Percentiles rank a stretch among this genome's conserved stretches.
Conservation (phyloP, 2,888 invertebrate genomes). For the Drosophila barbarae region DNA sequence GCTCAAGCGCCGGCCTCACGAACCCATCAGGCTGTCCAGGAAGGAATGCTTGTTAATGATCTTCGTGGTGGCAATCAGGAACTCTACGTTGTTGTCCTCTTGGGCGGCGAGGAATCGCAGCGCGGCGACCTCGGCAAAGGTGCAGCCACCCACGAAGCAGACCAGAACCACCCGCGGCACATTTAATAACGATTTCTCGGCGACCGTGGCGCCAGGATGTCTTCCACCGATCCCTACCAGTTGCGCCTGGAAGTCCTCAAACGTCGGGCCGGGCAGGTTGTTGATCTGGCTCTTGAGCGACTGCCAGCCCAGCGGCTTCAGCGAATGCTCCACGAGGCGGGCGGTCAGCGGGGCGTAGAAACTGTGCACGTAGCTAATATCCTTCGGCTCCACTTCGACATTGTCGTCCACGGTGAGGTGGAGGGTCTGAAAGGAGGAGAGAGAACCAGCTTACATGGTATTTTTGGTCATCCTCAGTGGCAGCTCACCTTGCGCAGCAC, state of each 20-base stretch:
- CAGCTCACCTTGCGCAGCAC: constrained; percentile 85
- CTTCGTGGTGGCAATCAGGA: constrained; percentile 94
- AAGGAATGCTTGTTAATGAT: constrained; percentile 94
- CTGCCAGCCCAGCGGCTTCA: constrained; percentile 88
- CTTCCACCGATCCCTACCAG: constrained; percentile 82
- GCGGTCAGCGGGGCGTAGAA: constrained; percentile 96
- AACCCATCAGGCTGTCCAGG: constrained; percentile 85
- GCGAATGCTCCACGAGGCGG: constrained; percentile 89
- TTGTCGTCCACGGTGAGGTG: constrained; percentile 93
- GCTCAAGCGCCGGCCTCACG: constrained; percentile 56
- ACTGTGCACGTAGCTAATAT: constrained; percentile 94
- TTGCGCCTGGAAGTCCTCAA: constrained; percentile 84
- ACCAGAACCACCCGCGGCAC: constrained; percentile 87
- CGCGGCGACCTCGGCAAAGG: constrained; percentile 94
- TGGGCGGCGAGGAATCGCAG: constrained; percentile 87
- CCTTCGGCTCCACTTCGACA: constrained; percentile 89
- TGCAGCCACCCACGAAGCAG: constrained; percentile 98
- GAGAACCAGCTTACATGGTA: neutral
- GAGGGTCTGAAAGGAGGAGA: constrained; percentile 82
- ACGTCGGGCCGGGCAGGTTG: constrained; percentile 86
- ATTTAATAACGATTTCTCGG: constrained; percentile 81
- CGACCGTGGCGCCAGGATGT: constrained; percentile 82
- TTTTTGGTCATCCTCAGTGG: too few relatives aligned
- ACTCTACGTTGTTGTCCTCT: constrained; percentile 92
- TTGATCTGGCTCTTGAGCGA: constrained; percentile 90